A percentile compares a stretch with the other conserved stretches of the same genome.
Conservation (phyloP, 2,113 vertebrate species). For the Aegithalos caudatus region DNA sequence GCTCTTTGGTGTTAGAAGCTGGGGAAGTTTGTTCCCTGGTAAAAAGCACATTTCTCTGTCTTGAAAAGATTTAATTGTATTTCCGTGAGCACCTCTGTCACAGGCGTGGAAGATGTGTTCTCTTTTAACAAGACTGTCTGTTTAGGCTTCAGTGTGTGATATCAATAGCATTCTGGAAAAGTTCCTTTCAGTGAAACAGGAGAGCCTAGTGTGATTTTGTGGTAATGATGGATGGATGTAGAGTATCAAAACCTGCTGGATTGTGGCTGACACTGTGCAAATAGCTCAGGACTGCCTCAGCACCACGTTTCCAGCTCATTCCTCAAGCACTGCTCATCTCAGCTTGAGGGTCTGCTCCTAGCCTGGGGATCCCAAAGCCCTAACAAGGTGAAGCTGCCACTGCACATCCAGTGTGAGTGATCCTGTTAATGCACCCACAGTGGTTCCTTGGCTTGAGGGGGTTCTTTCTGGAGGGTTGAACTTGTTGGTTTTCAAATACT, state of each 20-base stretch:
- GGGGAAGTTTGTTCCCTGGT: not conserved
- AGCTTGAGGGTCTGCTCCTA: not conserved
- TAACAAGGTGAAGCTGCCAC: fast-evolving
- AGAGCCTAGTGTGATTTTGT: not conserved
- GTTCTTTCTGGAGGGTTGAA: not conserved
- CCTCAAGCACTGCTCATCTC: not conserved
- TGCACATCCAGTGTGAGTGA: fast-evolving
- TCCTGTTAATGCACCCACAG: not conserved
- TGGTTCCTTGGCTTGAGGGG: not conserved
- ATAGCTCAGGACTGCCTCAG: not conserved
- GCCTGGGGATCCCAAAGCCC: not conserved
- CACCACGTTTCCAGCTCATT: fast-evolving
- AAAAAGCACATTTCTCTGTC: not conserved
- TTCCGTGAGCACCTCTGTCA: not conserved
- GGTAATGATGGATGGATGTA: fast-evolving
- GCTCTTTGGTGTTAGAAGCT: not conserved
- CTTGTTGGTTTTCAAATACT: not conserved
- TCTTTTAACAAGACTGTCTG: not conserved
- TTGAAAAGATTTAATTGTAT: not conserved
- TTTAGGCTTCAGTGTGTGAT: not conserved
- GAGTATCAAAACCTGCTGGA: not conserved
- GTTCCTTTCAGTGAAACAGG: not conserved
- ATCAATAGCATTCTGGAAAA: not conserved
- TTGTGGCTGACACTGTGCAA: not conserved
- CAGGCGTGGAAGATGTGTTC: not conserved